phyloP scores from a whole-genome alignment of 2,888 invertebrate genomes.

The Netelia melanura region DNA sequence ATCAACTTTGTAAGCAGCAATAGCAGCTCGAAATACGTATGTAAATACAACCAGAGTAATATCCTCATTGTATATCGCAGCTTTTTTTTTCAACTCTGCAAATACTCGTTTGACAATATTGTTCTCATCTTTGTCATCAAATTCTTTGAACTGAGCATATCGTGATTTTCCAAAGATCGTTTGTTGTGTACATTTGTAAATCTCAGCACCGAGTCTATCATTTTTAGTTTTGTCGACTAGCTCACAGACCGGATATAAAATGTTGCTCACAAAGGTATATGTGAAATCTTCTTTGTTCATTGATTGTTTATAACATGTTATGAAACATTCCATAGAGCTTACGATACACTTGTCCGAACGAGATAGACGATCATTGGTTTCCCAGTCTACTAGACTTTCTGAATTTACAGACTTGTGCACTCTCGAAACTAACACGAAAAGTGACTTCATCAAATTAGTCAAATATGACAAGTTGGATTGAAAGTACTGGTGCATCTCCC shows the following conservation, averaged over 20 bases:
- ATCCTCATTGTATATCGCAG: slow-evolving; percentile 53
- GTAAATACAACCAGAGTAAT: slow-evolving; percentile 68
- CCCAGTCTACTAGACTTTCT: background rate
- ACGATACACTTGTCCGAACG: slow-evolving; percentile 56
- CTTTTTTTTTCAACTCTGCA: slow-evolving; percentile 67
- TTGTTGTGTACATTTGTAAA: slow-evolving; percentile 77
- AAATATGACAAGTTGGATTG: slow-evolving; percentile 69
- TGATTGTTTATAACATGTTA: slow-evolving; percentile 74
- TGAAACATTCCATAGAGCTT: slow-evolving; percentile 62
- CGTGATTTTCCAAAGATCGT: slow-evolving; percentile 74
- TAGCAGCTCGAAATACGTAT: slow-evolving; percentile 73
- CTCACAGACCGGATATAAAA: slow-evolving; percentile 76
- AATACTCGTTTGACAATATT: slow-evolving; percentile 66
- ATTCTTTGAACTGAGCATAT: slow-evolving; percentile 60
- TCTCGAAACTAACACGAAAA: background rate
- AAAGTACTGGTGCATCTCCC: slow-evolving; percentile 74
- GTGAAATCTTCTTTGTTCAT: slow-evolving; percentile 70
- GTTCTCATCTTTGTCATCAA: slow-evolving; percentile 49
- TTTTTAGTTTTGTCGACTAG: slow-evolving; percentile 66
- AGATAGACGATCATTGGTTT: background rate
- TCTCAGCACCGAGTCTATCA: slow-evolving; percentile 73
- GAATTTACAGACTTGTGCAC: background rate
- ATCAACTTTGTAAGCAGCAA: slow-evolving; percentile 73
- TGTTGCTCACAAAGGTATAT: slow-evolving; percentile 72
- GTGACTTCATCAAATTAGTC: slow-evolving; percentile 67